Base-by-base conservation (phyloP, 1,140 invertebrate genomes). In the Drosophila pandora region DNA sequence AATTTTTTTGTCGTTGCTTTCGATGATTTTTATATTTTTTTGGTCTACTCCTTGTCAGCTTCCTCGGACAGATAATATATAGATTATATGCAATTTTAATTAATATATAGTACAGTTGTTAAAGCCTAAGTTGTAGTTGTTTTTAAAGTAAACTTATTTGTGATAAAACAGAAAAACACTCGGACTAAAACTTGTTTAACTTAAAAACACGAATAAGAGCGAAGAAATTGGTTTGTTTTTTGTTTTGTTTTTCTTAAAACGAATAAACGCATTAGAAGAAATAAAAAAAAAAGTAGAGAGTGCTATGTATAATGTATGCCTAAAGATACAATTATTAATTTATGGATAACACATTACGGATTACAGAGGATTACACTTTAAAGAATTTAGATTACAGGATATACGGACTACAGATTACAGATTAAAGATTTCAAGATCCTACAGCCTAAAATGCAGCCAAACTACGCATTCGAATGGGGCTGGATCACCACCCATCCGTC, bases 401-500 rank as follows among this genome's bases (percentile, higher is more conserved):
- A 47, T 47, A 47, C 43, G 21, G 43, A 47, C 43, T 63, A 67
- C 58, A 17, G 59, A 21, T 67, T 60, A 50, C 5, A 17, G 47
- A 10, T 49, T 25, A 59, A 8, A 22, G 48, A 22, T 13, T 53
- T 53, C 28, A n/a, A 22, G 34, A 23, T 54, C 34, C 37, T 53
- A 49, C 23, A 69, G 64, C 63, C 64, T 69, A 48, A 12, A 12
- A n/a, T 37, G 10, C 34, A 12, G 34, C 25, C 25, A 28, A 37
- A 37, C 71, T 76, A 76, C 73, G 64, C 65, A 12, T 76, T 76
- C 47, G 53, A 22, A 32, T 88, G 83, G 21, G 83, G 74, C n/a
- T 71, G 79, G 55, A 87, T 79, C 30, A 87, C 61, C 45, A 87
- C 82, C 82, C 82, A 87, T 1, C 82, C 82, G 49, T 87, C 82